Percentiles rank a stretch among this genome's conserved stretches.
Evolutionary conservation across 2,113 vertebrate genomes (phyloP).

Genomic region (Taxidea taxus): DNA sequence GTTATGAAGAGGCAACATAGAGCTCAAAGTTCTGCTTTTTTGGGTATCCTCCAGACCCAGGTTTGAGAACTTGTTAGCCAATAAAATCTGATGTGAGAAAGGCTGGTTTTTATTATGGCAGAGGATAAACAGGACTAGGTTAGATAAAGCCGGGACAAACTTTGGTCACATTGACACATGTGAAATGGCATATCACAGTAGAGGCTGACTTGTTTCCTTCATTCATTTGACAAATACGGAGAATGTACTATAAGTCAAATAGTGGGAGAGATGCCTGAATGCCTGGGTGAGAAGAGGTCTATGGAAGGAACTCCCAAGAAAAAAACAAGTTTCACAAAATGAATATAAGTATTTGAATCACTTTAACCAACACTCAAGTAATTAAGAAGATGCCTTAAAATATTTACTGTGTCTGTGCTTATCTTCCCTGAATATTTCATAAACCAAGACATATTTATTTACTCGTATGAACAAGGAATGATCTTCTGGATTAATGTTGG

Average conservation of each 20-base stretch:
- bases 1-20: background rate
- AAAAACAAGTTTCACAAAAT: background rate
- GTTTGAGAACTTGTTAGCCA: constrained; percentile 36
- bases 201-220: background rate
- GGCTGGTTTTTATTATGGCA: constrained; percentile 3
- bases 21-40: background rate
- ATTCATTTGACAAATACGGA: background rate
- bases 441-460: background rate
- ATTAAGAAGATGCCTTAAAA: background rate
- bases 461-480: background rate
- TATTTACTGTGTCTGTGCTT: background rate
- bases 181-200: background rate
- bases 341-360: background rate
- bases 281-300: background rate
- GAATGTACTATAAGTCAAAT: background rate
- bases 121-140: background rate
- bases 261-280: background rate
- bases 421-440: background rate
- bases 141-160: constrained; percentile 11
- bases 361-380: background rate
- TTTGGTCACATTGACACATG: background rate
- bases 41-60: background rate
- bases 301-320: background rate
- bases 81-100: constrained; percentile 6
- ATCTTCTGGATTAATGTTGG: background rate